Conservation (phyloP, 2,888 invertebrate species). For the Aleiodes alternator region DNA sequence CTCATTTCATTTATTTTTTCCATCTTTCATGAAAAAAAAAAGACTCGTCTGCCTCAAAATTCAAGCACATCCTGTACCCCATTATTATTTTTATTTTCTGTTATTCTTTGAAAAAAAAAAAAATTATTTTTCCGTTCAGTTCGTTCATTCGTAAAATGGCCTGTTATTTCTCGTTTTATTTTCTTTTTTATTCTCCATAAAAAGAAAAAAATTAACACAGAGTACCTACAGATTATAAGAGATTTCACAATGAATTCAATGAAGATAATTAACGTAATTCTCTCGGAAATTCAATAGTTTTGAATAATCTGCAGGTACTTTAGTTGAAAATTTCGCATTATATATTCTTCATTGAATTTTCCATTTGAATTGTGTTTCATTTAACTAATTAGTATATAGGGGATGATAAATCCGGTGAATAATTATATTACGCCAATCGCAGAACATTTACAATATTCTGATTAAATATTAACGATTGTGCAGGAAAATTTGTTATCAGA, state of each 20-base stretch:
- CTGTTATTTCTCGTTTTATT: slow-evolving; percentile 66
- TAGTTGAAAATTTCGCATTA: neutral
- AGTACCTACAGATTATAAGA: slow-evolving; percentile 9
- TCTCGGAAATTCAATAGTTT: neutral
- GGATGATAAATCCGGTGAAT: slow-evolving; percentile 14
- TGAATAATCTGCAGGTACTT: neutral
- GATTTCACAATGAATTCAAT: slow-evolving; percentile 2
- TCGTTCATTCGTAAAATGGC: slow-evolving; percentile 65
- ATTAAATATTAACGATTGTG: slow-evolving; percentile 5
- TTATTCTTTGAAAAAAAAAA: slow-evolving; percentile 40
- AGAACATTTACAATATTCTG: neutral
- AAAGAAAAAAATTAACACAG: slow-evolving; percentile 33
- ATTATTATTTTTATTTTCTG: slow-evolving; percentile 46
- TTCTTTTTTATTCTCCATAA: slow-evolving; percentile 55
- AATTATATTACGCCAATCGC: slow-evolving; percentile 2
- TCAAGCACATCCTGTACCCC: slow-evolving; percentile 41
- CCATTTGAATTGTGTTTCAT: no score
- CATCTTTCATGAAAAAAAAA: neutral
- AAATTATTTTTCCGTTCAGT: slow-evolving; percentile 49
- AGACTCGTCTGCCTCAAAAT: slow-evolving; percentile 29
- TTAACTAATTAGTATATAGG: no score
- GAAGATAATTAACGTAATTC: neutral
- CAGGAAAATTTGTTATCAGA: slow-evolving; percentile 2
- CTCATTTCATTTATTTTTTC: neutral
- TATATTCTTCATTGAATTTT: neutral